phyloP scores from a whole-genome alignment of 2,797 vertebrate genomes.

The Acipenser transmontanus region DNA sequence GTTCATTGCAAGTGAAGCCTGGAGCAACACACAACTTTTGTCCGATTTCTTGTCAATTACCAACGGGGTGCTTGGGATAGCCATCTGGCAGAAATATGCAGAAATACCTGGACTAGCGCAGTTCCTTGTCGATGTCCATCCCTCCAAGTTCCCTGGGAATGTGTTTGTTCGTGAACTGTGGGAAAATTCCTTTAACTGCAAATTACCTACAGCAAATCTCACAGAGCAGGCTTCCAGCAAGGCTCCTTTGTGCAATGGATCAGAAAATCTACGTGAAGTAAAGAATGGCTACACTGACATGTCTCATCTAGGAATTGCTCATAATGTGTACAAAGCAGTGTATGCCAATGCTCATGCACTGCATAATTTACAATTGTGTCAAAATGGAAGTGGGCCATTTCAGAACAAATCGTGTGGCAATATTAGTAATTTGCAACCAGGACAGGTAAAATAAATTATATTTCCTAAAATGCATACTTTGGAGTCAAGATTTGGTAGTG shows the following conservation, averaged over 20 bases:
- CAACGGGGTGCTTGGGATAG: slow-evolving; percentile 56
- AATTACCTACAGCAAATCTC: slow-evolving; percentile 10
- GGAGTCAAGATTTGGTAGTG: background rate
- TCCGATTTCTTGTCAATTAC: slow-evolving; percentile 37
- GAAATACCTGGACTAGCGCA: slow-evolving; percentile 49
- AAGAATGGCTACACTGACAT: slow-evolving; percentile 46
- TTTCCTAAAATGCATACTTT: background rate
- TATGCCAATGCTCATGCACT: slow-evolving; percentile 56
- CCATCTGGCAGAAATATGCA: slow-evolving; percentile 44
- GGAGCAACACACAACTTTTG: slow-evolving; percentile 55
- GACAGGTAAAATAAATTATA: slow-evolving; percentile 35
- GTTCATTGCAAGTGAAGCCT: slow-evolving; percentile 62
- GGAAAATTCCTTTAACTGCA: slow-evolving; percentile 50
- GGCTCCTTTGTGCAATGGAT: slow-evolving; percentile 42
- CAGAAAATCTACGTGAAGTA: slow-evolving; percentile 41
- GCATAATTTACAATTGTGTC: slow-evolving; percentile 49
- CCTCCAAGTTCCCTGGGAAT: slow-evolving; percentile 37
- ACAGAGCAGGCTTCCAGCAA: slow-evolving; percentile 19
- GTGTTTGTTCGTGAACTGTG: slow-evolving; percentile 47
- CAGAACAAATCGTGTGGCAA: slow-evolving; percentile 16
- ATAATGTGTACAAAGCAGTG: slow-evolving; percentile 60
- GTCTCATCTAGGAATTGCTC: slow-evolving; percentile 46
- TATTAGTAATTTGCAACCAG: slow-evolving; percentile 34
- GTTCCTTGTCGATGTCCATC: slow-evolving; percentile 45
- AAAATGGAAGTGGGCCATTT: slow-evolving; percentile 12